Percentiles rank a stretch among this genome's conserved stretches.
These are phyloP conservation scores for Conops quadrifasciatus DNA, from an alignment of 2,888 invertebrate genomes.

Conservation along the genomic window DNA sequence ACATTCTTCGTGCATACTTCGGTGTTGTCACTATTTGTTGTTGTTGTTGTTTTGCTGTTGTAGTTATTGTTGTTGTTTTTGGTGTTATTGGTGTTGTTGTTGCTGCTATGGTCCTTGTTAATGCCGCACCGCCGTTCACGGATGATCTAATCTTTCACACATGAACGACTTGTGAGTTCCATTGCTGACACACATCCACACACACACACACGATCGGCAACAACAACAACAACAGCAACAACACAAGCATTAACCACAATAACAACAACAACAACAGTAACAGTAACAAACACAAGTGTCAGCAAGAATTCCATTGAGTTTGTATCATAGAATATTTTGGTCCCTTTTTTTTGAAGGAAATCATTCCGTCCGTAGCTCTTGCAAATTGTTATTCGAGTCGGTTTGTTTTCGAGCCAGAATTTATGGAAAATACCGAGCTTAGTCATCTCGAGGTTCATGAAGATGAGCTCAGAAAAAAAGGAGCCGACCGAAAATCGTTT, in stretches of 20 bases:
- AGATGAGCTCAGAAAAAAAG: neutral
- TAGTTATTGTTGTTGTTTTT: neutral
- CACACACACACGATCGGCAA: conserved; percentile 10
- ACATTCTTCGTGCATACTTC: neutral
- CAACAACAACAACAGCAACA: conserved; percentile 15
- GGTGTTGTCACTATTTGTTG: neutral
- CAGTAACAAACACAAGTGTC: conserved; percentile 27
- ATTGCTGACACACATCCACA: conserved; percentile 21
- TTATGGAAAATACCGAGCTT: conserved; percentile 14
- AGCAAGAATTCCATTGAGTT: conserved; percentile 8
- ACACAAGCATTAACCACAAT: neutral
- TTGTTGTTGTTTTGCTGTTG: conserved; percentile 11
- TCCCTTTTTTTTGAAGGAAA: neutral
- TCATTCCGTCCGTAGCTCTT: neutral
- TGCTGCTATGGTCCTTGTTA: neutral
- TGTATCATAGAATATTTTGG: neutral
- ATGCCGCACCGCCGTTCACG: neutral
- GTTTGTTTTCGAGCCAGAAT: neutral
- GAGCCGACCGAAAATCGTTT: too few relatives aligned
- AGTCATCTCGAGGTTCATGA: neutral
- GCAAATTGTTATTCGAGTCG: conserved; percentile 14
- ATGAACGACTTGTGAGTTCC: conserved; percentile 26
- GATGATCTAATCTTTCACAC: conserved; percentile 31
- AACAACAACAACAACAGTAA: conserved; percentile 3
- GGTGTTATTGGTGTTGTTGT: conserved; percentile 7